Base-by-base conservation (phyloP, 1,140 invertebrate genomes). In the Zaprionus tsacasi region DNA sequence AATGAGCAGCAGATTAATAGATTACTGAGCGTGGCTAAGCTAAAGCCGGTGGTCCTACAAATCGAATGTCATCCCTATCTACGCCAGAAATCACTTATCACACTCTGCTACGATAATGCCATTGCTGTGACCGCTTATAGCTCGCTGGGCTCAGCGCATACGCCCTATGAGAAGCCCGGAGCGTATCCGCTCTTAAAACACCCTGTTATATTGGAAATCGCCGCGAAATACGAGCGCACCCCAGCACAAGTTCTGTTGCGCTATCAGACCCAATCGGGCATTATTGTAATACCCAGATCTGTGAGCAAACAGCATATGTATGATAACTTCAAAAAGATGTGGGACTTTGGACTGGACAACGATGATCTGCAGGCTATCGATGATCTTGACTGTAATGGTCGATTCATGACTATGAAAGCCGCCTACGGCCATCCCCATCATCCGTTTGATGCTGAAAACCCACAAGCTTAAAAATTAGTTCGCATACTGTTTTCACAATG, bases 51-150 rank as follows among this genome's bases (percentile, higher is more conserved):
- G 1, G 95, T 94, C 6, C 95, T 96, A 76, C 98, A 92, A 50
- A 94, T 98, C 58, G 98, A 99, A 92, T 96, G 96, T 67, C 97
- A 98, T 92, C 96, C 96, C 0, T 98, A 98, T 91, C 93, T 98
- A n/a, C 96, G 95, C 38, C 97, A 99, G 83, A 94, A 94, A 10
- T 94, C 95, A 50, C 90, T 99, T 21, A 93, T 95, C 13, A 94
- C 95, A 0, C 97, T 96, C 78, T 98, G 97, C 83, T 93, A 94
- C 25, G 86, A 93, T 15, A 94, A 95, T 50, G 93, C 94, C 6
- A 96, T 99, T 48, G 92, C 93, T 2, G 83, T 99, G 1, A 97
- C 95, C 0, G 97, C 96, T 5, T 99, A 97, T 92, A 96, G 96
- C 75, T 96, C 97, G 0, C 92, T 99, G 0, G 97, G 96, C 17